A percentile compares a stretch with the other conserved stretches of the same genome.
phyloP scores from a whole-genome alignment of 2,888 invertebrate genomes.

The Drosophila hamatofila region DNA sequence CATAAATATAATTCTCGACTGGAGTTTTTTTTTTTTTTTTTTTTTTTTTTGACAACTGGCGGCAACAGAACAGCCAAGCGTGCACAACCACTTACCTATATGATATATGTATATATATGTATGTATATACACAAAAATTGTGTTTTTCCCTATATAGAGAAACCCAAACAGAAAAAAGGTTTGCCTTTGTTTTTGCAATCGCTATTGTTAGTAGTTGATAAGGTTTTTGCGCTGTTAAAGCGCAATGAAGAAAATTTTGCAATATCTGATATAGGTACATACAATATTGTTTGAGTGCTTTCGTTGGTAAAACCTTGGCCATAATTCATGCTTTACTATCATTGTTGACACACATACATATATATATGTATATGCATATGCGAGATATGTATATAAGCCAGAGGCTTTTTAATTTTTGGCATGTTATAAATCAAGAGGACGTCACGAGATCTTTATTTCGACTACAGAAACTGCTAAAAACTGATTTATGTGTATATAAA shows the following conservation, averaged over 20 bases:
- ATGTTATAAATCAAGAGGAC: constrained; percentile 7
- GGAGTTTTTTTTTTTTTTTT: constrained; percentile 24
- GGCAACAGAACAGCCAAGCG: constrained; percentile 27
- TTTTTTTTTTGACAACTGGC: constrained; percentile 39
- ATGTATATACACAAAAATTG: neutral
- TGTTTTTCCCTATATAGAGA: constrained; percentile 11
- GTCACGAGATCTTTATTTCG: constrained; percentile 1
- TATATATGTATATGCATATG: neutral
- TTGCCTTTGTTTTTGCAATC: constrained; percentile 37
- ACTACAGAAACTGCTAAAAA: neutral
- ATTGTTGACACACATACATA: constrained; percentile 12
- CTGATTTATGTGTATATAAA: neutral
- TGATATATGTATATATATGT: constrained; percentile 9
- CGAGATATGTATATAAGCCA: constrained; percentile 2
- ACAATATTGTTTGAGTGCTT: constrained; percentile 38
- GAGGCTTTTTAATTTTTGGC: constrained; percentile 6
- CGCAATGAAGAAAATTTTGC: constrained; percentile 47
- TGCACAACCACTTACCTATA: constrained; percentile 45
- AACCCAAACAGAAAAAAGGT: constrained; percentile 21
- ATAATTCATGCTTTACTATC: constrained; percentile 43
- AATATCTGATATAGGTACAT: constrained; percentile 43
- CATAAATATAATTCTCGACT: constrained; percentile 15
- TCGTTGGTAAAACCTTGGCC: constrained; percentile 40
- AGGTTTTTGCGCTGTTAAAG: constrained; percentile 49
- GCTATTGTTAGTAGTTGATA: constrained; percentile 41